These are phyloP conservation scores for Tetraodon nigroviridis DNA, from an alignment of 2,113 vertebrate genomes.

Conservation along the genomic window DNA sequence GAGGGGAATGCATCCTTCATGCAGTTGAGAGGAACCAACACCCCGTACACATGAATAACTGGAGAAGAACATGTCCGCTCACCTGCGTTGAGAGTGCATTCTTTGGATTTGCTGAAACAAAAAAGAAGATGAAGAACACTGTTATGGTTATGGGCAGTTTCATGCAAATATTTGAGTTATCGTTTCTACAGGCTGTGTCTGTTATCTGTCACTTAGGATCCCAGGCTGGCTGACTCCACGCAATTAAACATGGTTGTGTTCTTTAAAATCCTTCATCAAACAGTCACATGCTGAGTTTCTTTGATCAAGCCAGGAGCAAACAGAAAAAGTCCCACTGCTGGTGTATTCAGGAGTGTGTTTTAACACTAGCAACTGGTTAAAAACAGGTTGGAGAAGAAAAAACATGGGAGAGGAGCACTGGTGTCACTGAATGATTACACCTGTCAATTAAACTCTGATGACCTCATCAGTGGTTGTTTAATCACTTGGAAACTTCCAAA, in stretches of 20 bases:
- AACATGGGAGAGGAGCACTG: background rate
- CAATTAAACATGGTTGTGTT: too few relatives aligned
- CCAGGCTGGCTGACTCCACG: too few relatives aligned
- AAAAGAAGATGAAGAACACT: background rate
- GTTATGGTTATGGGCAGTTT: background rate
- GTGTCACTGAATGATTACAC: too few relatives aligned
- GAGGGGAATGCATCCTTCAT: background rate
- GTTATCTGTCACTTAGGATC: too few relatives aligned
- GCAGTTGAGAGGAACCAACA: background rate
- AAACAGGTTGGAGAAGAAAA: background rate
- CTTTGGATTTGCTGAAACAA: slow-evolving; percentile 83
- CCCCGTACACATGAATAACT: background rate
- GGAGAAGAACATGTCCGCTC: background rate
- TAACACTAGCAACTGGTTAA: background rate
- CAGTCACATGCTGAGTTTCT: background rate
- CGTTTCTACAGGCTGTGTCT: too few relatives aligned
- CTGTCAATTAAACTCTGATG: too few relatives aligned
- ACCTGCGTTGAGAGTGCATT: slow-evolving; percentile 83
- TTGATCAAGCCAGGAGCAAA: slow-evolving; percentile 9
- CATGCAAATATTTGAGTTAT: background rate
- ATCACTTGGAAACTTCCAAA: background rate
- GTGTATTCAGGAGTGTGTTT: background rate
- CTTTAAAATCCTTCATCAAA: background rate
- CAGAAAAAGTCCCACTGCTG: background rate
- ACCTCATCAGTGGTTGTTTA: too few relatives aligned